Evolutionary conservation across 2,113 vertebrate genomes (phyloP), one percentile per base, ranked within the genome.

Genomic region (Synchiropus splendidus): DNA sequence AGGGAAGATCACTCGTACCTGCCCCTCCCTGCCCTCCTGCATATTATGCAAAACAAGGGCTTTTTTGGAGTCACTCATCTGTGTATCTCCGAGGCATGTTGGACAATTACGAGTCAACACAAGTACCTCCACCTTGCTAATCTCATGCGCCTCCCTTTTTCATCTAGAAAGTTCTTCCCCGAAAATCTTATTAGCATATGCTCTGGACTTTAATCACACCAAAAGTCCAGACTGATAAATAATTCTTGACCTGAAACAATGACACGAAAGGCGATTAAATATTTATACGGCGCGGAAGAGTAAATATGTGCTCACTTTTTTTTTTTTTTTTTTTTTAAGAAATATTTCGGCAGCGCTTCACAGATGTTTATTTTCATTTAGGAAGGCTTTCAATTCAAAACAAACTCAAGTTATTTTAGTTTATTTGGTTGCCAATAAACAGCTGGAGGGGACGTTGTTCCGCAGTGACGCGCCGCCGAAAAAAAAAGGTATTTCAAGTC

Each of bases 341-440:
- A n/a, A 17, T 21, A 50, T 67, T 61, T 61, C 39, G 16, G 58
- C 51, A 42, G 56, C 64, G 54, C 72, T 81, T 71, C 70, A 67
- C 58, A 12, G 39, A 62, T 87, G 75, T 86, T 87, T 85, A 85
- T 86, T 83, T 85, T 83, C 79, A 86, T 84, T 85, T 80, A 83
- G 48, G 60, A 74, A 70, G 68, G 81, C 81, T 82, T 87, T 86
- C 79, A 85, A 85, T 79, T 85, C 73, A 84, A 85, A 87, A 87
- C 82, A 87, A 86, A 84, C 84, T 78, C 54, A 74, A 81, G 82
- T 84, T 83, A 85, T 86, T 87, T 83, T 81, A 75, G 77, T 83
- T 80, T 77, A 79, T 83, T 80, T 80, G 67, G 72, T 61, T 78
- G 74, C 74, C 74, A 74, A 82, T 77, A 80, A 82, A 87, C 82